phyloP scores from a whole-genome alignment of 1,140 invertebrate genomes.

The Dendroctonus valens region DNA sequence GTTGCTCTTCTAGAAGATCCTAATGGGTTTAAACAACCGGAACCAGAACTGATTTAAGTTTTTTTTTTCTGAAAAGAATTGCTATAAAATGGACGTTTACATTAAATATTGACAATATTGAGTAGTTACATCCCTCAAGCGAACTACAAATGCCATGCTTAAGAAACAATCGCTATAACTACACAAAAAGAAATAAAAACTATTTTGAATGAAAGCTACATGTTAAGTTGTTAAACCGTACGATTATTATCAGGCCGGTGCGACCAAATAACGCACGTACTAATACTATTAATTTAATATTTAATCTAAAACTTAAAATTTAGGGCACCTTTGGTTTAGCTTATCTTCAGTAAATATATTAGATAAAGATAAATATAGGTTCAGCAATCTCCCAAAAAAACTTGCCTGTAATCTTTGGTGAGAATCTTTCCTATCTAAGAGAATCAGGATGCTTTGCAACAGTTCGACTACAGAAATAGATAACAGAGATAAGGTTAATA shows the following conservation, averaged over 20 bases:
- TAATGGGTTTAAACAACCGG: constrained; percentile 19
- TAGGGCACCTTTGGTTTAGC: constrained; percentile 55
- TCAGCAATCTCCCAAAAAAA: constrained; percentile 21
- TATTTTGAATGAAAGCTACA: no score
- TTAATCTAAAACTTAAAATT: constrained; percentile 50
- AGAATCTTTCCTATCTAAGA: constrained; percentile 22
- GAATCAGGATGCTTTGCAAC: constrained; percentile 35
- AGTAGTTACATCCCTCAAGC: constrained; percentile 11
- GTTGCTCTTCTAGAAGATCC: constrained; percentile 26
- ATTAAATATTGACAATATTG: constrained; percentile 34
- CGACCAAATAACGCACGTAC: constrained; percentile 1
- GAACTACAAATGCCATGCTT: constrained; percentile 6
- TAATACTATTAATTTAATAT: constrained; percentile 31
- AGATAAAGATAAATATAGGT: constrained; percentile 25
- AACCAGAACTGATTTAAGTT: constrained; percentile 10
- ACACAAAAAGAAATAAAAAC: no score
- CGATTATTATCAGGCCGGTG: no score
- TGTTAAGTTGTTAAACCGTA: no score
- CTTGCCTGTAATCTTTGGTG: constrained; percentile 15
- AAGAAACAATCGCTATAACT: no score
- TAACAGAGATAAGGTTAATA: constrained; percentile 43
- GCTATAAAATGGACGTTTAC: constrained; percentile 35
- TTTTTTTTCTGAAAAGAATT: constrained; percentile 9
- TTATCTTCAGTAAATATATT: constrained; percentile 44
- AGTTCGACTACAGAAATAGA: constrained; percentile 44